Percentiles rank a stretch among this genome's conserved stretches.
phyloP scores from a whole-genome alignment of 2,797 vertebrate species.

The Macroramphosus scolopax region DNA sequence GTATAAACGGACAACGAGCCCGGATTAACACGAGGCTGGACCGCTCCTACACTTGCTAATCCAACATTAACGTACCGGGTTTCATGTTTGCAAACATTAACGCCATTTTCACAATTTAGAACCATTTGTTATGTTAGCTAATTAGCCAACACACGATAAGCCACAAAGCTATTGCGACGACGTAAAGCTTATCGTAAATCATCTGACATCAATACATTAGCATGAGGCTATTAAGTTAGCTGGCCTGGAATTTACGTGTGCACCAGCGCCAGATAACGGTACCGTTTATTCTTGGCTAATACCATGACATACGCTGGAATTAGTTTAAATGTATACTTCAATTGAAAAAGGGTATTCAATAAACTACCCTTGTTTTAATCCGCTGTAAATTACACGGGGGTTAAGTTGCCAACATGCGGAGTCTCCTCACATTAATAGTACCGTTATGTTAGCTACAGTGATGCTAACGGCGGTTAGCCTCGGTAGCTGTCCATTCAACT shows the following conservation, averaged over 20 bases:
- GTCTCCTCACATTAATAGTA: neutral
- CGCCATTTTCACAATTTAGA: too few relatives aligned
- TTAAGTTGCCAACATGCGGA: neutral
- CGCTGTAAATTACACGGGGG: too few relatives aligned
- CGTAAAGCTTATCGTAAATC: neutral
- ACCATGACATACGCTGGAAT: too few relatives aligned
- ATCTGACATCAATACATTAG: neutral
- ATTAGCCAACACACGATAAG: too few relatives aligned
- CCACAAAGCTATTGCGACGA: neutral
- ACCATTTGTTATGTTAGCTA: too few relatives aligned
- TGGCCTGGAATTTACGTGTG: conserved; percentile 29
- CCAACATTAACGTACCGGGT: neutral
- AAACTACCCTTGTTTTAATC: too few relatives aligned
- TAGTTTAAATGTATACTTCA: too few relatives aligned
- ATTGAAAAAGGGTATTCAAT: too few relatives aligned
- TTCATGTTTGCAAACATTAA: too few relatives aligned
- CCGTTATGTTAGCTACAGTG: conserved; percentile 32
- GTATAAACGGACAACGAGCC: neutral
- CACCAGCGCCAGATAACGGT: conserved; percentile 19
- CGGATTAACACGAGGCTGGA: conserved; percentile 44
- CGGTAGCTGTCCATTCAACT: conserved; percentile 38
- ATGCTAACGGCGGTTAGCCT: conserved; percentile 33
- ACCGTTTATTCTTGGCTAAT: too few relatives aligned
- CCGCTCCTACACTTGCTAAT: neutral
- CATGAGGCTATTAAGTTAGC: conserved; percentile 9